phyloP scores from a whole-genome alignment of 2,888 invertebrate species.

The Syrista parreyssii region DNA sequence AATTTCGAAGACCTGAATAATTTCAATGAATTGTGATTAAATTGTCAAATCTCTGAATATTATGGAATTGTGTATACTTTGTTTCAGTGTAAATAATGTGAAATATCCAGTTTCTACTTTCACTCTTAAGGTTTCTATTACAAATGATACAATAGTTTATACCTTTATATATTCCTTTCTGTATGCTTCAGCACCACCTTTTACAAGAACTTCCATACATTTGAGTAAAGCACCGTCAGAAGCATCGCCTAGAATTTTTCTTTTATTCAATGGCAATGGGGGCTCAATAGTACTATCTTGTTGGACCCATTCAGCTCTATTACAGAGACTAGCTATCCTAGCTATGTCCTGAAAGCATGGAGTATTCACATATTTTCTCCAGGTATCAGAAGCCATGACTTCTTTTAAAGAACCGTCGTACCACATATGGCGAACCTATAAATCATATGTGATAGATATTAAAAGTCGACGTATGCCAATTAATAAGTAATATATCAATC shows the following conservation, averaged over 20 bases:
- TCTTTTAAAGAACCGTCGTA: constrained; percentile 66
- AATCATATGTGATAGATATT: neutral
- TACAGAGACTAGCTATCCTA: constrained; percentile 73
- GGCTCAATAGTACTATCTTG: constrained; percentile 67
- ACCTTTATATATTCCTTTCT: constrained; percentile 71
- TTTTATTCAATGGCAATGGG: constrained; percentile 60
- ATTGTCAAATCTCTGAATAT: constrained; percentile 64
- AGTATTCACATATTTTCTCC: constrained; percentile 69
- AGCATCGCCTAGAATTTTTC: constrained; percentile 76
- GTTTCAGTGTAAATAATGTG: neutral
- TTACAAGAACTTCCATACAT: constrained; percentile 71
- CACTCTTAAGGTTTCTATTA: neutral
- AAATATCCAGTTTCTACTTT: constrained; percentile 1
- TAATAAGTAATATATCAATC: neutral
- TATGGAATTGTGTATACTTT: neutral
- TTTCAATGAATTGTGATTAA: constrained; percentile 64
- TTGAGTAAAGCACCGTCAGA: constrained; percentile 78
- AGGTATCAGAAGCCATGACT: constrained; percentile 73
- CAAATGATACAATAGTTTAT: constrained; percentile 25
- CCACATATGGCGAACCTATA: constrained; percentile 73
- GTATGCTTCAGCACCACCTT: constrained; percentile 70
- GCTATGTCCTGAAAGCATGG: constrained; percentile 41
- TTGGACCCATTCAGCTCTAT: constrained; percentile 74
- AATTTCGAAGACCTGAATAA: constrained; percentile 68
- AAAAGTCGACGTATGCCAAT: neutral